These are phyloP conservation scores for Macroramphosus scolopax DNA, from an alignment of 2,797 vertebrate genomes.

Conservation along the genomic window DNA sequence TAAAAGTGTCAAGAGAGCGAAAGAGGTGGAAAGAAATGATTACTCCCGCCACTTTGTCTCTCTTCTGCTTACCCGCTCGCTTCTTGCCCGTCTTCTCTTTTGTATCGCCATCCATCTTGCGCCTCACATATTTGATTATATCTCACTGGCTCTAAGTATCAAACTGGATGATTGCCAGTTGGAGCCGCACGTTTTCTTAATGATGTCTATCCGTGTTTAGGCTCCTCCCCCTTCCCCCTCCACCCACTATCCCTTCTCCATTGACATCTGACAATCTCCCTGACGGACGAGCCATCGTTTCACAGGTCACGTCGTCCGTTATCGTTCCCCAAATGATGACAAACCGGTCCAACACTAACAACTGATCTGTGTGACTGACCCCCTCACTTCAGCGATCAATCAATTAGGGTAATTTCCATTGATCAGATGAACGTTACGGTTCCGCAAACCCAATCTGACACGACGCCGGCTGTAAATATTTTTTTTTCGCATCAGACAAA, in stretches of 20 bases:
- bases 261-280: conserved; percentile 32
- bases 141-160: conserved; percentile 4
- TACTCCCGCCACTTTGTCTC: conserved; percentile 8
- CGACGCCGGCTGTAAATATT: not conserved
- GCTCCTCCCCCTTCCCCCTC: conserved; percentile 13
- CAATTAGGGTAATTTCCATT: conserved; percentile 42
- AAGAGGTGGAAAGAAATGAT: conserved; percentile 13
- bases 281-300: conserved; percentile 35
- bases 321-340: conserved; percentile 52
- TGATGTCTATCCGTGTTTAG: conserved; percentile 5
- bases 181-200: not conserved
- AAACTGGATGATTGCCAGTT: conserved; percentile 2
- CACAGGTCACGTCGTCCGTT: conserved; percentile 42
- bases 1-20: conserved; percentile 29
- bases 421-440: conserved; percentile 33
- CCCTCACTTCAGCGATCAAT: conserved; percentile 39
- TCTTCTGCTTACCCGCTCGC: conserved; percentile 8
- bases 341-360: conserved; percentile 47
- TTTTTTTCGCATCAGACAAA: conserved; percentile 17
- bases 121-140: conserved; percentile 8
- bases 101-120: not conserved
- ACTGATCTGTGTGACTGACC: conserved; percentile 16
- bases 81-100: conserved; percentile 6
- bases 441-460: conserved; percentile 13
- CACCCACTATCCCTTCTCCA: no score